Evolutionary conservation across 2,113 vertebrate genomes (phyloP), one percentile per base, ranked within the genome.

Genomic region (Scomber colias): DNA sequence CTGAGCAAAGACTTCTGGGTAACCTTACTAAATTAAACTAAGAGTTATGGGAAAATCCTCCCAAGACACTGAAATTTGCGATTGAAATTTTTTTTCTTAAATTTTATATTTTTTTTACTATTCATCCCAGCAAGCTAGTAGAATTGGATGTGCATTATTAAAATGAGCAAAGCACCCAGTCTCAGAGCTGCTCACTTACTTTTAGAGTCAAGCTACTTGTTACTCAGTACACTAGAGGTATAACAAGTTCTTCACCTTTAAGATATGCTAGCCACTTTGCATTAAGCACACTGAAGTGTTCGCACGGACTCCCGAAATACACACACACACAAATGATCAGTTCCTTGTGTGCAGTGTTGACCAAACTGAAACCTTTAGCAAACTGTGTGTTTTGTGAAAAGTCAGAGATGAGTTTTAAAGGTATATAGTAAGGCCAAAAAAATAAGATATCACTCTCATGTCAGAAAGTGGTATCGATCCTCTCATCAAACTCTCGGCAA

Each of bases 161-260:
- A 84, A 66, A 45, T 16, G 10, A 71, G 60, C 17, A 54, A 78
- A 59, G 6, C 27, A 17, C 6, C 16, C 15, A 67, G 45, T 62
- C 17, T 59, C 13, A 24, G 16, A 68, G 57, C 21, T 54, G 66
- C 27, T 54, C 9, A 45, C 46, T 21, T 56, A 46, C 24, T 35
- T 57, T 50, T 1, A n/a, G 13, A 31, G 44, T 48, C 35, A 16
- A 63, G 11, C 16, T 46, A 8, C 9, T 64, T 64, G 35, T 50
- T 27, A 45, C 27, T 15, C 12, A 11, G 69, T n/a, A 61, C 45
- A 27, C 11, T 40, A 4, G 6, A 31, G 19, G 10, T 11, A 40
- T 40, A 40, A 49, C 21, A 14, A n/a, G 57, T 44, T 35, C 46
- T 17, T 16, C 49, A 46, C 16, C 16, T 61, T 10, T 17, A 40